Conservation (phyloP, 2,797 vertebrate species). For the Myotis myotis region DNA sequence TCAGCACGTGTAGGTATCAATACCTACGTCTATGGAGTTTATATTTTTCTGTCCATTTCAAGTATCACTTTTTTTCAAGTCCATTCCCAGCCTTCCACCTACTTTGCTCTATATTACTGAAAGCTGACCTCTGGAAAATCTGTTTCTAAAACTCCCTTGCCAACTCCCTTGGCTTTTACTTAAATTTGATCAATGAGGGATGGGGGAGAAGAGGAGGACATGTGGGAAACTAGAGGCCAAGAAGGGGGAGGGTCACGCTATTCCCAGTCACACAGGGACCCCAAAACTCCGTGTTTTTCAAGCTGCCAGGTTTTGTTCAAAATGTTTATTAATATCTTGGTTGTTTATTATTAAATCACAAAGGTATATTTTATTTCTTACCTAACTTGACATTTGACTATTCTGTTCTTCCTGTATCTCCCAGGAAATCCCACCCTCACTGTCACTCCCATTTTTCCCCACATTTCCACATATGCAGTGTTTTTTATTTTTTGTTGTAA, state of each 20-base stretch:
- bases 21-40: not conserved
- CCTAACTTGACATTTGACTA: not conserved
- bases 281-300: not conserved
- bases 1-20: not conserved
- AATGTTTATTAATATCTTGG: not conserved
- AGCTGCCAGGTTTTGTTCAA: not conserved
- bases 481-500: not conserved
- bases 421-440: rapidly evolving
- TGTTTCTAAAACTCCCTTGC: not conserved
- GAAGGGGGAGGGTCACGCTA: not conserved
- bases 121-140: not conserved
- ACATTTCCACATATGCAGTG: not conserved
- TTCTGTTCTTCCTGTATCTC: not conserved
- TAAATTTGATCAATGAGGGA: not conserved
- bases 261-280: not conserved
- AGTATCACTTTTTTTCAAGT: not conserved
- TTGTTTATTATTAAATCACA: not conserved
- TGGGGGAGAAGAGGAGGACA: not conserved
- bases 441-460: not conserved
- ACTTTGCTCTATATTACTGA: not conserved
- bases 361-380: not conserved
- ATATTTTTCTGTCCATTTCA: not conserved
- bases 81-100: not conserved
- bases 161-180: not conserved
- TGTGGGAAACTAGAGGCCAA: not conserved